Base-by-base conservation (phyloP, 2,797 vertebrate species). In the Leptatherina wallacei region DNA sequence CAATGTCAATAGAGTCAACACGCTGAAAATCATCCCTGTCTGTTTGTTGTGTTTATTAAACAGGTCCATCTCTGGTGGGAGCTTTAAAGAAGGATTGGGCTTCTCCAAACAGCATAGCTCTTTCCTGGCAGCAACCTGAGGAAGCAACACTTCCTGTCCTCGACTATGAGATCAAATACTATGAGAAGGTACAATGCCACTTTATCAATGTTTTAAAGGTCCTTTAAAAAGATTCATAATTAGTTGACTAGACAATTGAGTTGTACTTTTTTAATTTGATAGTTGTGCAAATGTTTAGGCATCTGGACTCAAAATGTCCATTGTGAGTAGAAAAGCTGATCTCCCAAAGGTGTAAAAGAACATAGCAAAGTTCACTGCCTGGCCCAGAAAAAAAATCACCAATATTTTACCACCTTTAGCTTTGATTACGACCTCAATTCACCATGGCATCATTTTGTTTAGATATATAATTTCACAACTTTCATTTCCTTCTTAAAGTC, bases 151-250 rank as follows among this genome's bases (percentile, higher is more conserved):
- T 96, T 86, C 92, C 92, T 83, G 90, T 98, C 93, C 92, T 97
- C 82, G 97, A 98, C 93, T 98, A 98, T 78, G 97, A 98, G 95
- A 95, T 98, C 94, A 98, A 98, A 94, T 98, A 98, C 92, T 97
- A 97, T 88, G 96, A 98, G 90, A 98, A 97, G 96, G 97, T 98
- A 96, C 42, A 29, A 12, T 71, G 51, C 38, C 9, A 29, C 36
- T 57, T 18, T 7, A 32, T n/a, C 52, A 59, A 29, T 36, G n/a
- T 33, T 55, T 69, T 16, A 44, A 44, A 44, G 16, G 42, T 20
- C 16, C 42, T 20, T 7, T 6, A 20, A 18, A 47, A 47, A n/a
- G 20, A 47, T 47, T 47, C 20, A 4, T 47, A n/a, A 73, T 58
- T 64, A 63, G 55, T 11, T 64, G 60, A 71, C 30, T 57, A 49